Percentiles rank a stretch among this genome's conserved stretches.
phyloP scores from a whole-genome alignment of 2,888 invertebrate species.

The Eutolmus rufibarbis region DNA sequence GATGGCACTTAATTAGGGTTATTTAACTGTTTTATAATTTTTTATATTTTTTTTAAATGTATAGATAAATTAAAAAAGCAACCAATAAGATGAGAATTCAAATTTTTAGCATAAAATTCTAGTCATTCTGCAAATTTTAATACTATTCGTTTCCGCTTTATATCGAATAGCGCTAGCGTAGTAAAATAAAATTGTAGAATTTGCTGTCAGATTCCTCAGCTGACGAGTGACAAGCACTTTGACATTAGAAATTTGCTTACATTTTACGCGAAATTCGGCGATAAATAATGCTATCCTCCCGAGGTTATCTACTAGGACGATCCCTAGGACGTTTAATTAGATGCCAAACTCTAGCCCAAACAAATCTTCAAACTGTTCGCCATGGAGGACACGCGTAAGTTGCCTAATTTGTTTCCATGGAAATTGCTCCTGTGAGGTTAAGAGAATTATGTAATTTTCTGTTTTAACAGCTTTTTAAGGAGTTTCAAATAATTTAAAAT shows the following conservation, averaged over 20 bases:
- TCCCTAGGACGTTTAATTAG: background rate
- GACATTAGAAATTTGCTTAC: background rate
- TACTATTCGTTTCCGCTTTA: background rate
- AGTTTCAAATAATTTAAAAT: background rate
- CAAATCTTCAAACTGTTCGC: slow-evolving; percentile 8
- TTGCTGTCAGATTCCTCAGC: background rate
- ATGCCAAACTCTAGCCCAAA: background rate
- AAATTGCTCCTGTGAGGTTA: background rate
- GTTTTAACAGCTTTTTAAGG: background rate
- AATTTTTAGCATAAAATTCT: background rate
- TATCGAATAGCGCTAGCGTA: background rate
- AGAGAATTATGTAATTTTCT: slow-evolving; percentile 17
- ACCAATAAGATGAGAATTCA: background rate
- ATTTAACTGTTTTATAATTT: background rate
- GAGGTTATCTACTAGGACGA: background rate
- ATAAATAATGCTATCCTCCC: background rate
- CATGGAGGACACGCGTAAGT: slow-evolving; percentile 33
- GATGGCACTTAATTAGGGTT: too few relatives aligned
- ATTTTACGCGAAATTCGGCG: background rate
- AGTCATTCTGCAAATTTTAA: background rate
- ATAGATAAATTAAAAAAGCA: too few relatives aligned
- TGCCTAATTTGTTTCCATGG: background rate
- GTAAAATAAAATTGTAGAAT: background rate
- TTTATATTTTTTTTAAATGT: too few relatives aligned
- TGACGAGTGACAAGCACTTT: background rate